A percentile compares a stretch with the other conserved stretches of the same genome.
These are phyloP conservation scores for Halisarca cf. caerulea DNA, from an alignment of 37 sponge, comb jelly and placozoan genomes.

Conservation along the genomic window DNA sequence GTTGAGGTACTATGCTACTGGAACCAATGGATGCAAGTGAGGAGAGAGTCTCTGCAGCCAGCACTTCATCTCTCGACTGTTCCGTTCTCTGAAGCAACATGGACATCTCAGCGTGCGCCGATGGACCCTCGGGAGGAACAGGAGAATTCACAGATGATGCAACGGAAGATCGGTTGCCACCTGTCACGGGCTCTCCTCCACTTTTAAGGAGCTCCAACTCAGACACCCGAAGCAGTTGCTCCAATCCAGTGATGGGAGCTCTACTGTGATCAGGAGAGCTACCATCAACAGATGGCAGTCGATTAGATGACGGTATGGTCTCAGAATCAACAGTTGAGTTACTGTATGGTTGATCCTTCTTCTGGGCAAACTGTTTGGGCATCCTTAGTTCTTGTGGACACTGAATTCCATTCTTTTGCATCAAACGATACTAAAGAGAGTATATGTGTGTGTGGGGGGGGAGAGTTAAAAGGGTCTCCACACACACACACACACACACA, in stretches of 20 bases:
- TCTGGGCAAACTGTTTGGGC: no score
- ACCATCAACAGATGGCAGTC: no score
- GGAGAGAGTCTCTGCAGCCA: constrained; percentile 11
- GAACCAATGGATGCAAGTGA: background rate
- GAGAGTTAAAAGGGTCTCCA: no score
- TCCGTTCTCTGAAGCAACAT: background rate
- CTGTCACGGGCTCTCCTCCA: background rate
- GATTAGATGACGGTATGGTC: background rate
- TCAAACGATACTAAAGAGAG: no score
- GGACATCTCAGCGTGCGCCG: background rate
- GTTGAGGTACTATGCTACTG: no score
- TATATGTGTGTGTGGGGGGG: no score
- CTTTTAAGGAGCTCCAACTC: background rate
- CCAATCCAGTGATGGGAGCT: constrained; percentile 1
- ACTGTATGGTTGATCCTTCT: no score
- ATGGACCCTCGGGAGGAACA: background rate
- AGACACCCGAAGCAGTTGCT: background rate
- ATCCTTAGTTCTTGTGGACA: no score
- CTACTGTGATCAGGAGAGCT: background rate
- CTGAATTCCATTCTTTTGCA: no score
- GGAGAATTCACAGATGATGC: background rate
- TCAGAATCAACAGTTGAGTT: no score
- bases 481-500: no score
- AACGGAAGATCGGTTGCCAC: background rate
- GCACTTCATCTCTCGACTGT: constrained; percentile 21